Conservation (phyloP, 2,888 invertebrate genomes). For the Limenitis camilla region DNA sequence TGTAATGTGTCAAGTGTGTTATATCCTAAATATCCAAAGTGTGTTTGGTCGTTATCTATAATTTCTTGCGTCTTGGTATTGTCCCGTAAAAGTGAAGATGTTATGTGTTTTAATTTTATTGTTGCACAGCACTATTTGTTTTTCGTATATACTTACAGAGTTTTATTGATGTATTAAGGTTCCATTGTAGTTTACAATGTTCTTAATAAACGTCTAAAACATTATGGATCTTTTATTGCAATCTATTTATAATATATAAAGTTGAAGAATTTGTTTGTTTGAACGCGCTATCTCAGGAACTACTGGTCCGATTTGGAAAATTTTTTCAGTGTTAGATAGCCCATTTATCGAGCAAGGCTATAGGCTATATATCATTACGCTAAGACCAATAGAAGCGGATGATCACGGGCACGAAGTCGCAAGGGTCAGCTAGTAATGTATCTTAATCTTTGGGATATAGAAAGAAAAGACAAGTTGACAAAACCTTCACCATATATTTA, state of each 20-base stretch:
- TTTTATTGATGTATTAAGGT: conserved; percentile 61
- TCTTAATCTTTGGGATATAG: conserved; percentile 7
- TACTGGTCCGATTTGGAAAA: too few relatives aligned
- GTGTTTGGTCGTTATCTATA: conserved; percentile 28
- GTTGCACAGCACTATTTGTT: conserved; percentile 67
- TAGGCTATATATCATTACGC: too few relatives aligned
- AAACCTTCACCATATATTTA: conserved; percentile 76
- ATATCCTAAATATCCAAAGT: conserved; percentile 1
- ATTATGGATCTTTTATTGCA: conserved; percentile 25
- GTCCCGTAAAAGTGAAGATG: conserved; percentile 17
- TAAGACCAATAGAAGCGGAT: too few relatives aligned
- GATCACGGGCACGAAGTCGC: too few relatives aligned
- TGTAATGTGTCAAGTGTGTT: too few relatives aligned
- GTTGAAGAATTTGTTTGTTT: too few relatives aligned
- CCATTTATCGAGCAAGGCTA: too few relatives aligned
- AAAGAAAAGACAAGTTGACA: conserved; percentile 65
- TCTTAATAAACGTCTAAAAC: conserved; percentile 67
- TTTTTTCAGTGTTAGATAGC: too few relatives aligned
- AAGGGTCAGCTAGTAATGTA: too few relatives aligned
- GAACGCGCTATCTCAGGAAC: too few relatives aligned
- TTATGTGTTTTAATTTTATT: conserved; percentile 55
- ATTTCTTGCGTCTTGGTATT: conserved; percentile 24
- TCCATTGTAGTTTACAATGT: conserved; percentile 61
- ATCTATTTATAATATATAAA: background rate
- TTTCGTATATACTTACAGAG: conserved; percentile 64